Conservation (phyloP, 2,113 vertebrate species). For the Lamprotornis superbus region DNA sequence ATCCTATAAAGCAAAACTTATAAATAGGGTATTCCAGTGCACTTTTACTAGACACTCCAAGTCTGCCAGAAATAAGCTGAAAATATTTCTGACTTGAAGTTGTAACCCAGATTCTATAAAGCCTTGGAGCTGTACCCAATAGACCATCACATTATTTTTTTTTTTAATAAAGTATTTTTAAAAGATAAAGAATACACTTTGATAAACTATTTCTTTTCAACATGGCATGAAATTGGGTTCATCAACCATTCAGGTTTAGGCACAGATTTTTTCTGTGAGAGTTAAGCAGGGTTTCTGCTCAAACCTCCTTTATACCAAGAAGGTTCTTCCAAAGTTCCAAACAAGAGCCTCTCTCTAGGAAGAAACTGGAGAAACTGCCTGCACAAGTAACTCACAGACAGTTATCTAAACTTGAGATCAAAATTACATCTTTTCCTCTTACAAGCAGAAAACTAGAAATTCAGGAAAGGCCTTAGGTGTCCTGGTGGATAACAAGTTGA, state of each 20-base stretch:
- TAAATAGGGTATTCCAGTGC: constrained; percentile 25
- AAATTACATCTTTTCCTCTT: not conserved
- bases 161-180: not conserved
- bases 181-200: not conserved
- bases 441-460: not conserved
- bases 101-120: constrained; percentile 12
- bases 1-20: constrained; percentile 49
- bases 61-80: not conserved
- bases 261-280: not conserved
- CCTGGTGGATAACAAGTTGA: not conserved
- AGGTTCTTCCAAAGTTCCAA: not conserved
- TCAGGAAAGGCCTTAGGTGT: not conserved
- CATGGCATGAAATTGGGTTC: not conserved
- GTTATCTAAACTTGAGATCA: not conserved
- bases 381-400: not conserved
- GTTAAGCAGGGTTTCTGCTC: not conserved
- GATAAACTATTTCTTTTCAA: constrained; percentile 30
- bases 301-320: not conserved
- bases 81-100: constrained; percentile 8
- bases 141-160: not conserved
- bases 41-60: constrained; percentile 16
- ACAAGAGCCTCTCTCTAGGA: not conserved
- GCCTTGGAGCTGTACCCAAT: not conserved
- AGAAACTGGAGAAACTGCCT: not conserved
- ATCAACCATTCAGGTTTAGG: not conserved